These are phyloP conservation scores for Ornithoptera alexandrae DNA, from an alignment of 2,888 invertebrate species.

Conservation along the genomic window DNA sequence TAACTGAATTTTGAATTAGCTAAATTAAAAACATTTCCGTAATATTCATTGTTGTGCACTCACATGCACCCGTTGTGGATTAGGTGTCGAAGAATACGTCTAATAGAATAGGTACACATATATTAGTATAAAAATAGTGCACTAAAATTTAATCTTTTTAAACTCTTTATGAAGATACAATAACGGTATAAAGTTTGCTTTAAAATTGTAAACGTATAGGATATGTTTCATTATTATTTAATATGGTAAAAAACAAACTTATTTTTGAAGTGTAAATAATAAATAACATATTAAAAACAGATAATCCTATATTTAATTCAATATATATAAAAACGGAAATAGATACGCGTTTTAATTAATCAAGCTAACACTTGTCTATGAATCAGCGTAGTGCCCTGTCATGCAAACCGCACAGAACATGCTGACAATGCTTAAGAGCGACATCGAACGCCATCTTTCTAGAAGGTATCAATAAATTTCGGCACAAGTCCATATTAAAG, in stretches of 20 bases:
- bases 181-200: no score
- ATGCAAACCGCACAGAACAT: conserved; percentile 65
- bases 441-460: conserved; percentile 44
- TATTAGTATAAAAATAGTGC: conserved; percentile 1
- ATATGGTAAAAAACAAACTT: no score
- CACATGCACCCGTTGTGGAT: conserved; percentile 37
- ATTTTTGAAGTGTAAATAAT: no score
- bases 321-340: not conserved
- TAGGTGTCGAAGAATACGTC: conserved; percentile 22
- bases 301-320: no score
- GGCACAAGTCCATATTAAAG: not conserved
- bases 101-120: conserved; percentile 17
- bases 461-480: conserved; percentile 19
- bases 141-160: not conserved
- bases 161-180: no score
- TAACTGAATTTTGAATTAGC: conserved; percentile 57
- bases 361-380: conserved; percentile 28
- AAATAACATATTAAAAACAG: no score
- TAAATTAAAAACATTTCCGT: conserved; percentile 33
- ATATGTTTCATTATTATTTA: no score
- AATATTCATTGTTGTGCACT: conserved; percentile 29
- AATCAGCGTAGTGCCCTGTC: conserved; percentile 55
- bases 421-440: conserved; percentile 64
- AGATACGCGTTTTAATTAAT: conserved; percentile 12
- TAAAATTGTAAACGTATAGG: no score